Base-by-base conservation (phyloP, 2,888 invertebrate species). In the Pilophorus perplexus region DNA sequence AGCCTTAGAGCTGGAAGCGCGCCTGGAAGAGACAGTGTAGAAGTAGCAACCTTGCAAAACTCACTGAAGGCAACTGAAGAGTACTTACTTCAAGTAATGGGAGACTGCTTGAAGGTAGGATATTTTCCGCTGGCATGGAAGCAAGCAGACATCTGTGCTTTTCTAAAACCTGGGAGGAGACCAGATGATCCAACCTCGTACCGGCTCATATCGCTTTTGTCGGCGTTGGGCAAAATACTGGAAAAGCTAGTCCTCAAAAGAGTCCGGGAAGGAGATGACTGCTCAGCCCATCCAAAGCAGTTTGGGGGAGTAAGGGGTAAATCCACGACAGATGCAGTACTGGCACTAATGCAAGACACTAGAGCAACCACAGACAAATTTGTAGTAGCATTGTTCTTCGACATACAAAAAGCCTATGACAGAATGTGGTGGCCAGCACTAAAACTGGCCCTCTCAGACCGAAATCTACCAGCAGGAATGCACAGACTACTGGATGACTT, bases 101-200 rank as follows among this genome's bases (percentile, higher is more conserved):
- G 6, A 1, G 62, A 62, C 22, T 62, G 62, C 14, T 33, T 62
- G 10, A n/a, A 2, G 2, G 8, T 46, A 3, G 62, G 62, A 4
- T 62, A 48, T 27, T 62, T 62, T 28, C 48, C 62, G 16, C 10
- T 1, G 10, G 46, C 62, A 1, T 48, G 48, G 62, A 62, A 48
- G 4, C 25, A 1, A 1, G 59, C 59, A 1, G 40, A 18, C 1
- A 14, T 59, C 14, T 59, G 59, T 14, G 59, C 25, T 2, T 57
- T 57, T 20, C 40, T 22, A 6, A 57, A 57, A 20, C 57, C 57
- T 2, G 57, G 59, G 5, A 40, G 59, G 3, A 12, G 23, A 8
- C 42, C 27, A 22, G 18, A 22, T 22, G 40, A 57, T 22, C 57
- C 57, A 20, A n/a, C 38, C 6, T 38, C 57, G 6, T 52, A 52